Base-by-base conservation (phyloP, 2,888 invertebrate genomes). In the Stenolophus ochropezus region DNA sequence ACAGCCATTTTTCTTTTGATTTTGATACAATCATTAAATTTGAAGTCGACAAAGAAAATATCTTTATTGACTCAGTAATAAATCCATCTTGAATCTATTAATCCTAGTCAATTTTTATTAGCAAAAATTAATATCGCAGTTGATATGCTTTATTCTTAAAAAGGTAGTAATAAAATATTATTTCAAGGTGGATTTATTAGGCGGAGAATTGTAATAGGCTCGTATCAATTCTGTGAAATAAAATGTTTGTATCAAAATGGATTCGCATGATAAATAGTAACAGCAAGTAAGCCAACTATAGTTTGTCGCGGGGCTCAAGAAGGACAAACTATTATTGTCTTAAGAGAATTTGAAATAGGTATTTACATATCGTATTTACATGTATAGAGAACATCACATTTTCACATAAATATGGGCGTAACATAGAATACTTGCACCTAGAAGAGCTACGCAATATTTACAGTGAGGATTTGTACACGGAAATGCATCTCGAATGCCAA, bases 1-100 rank as follows among this genome's bases (percentile, higher is more conserved):
- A 53, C 75, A 75, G 53, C 75, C 56, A 75, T 53, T 53, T 27
- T 21, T 47, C 5, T 8, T 69, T 23, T 49, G 53, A 16, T 75
- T 75, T 75, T 75, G 75, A 75, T 75, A 75, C 75, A 75, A 75
- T 27, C 75, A 75, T 75, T 75, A 27, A 75, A 75, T 75, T 23
- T 75, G 14, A 27, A 75, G 27, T 53, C 25, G 4, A 73, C 11
- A 73, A 73, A 73, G 49, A 14, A 73, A 49, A 21, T 49, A 16
- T 21, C 49, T 75, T 53, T 16, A 27, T 27, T 51, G 27, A 51
- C 27, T 53, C 75, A 6, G 0, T 16, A 27, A 75, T 75, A 73
- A 73, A 73, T 73, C 73, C 73, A 73, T 11, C 4, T 49, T 47
- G 73, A 73, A 47, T 75, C 27, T 75, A 75, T 25, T 42, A 42